Conservation (phyloP, 2,113 vertebrate species). For the Calcarius ornatus region DNA sequence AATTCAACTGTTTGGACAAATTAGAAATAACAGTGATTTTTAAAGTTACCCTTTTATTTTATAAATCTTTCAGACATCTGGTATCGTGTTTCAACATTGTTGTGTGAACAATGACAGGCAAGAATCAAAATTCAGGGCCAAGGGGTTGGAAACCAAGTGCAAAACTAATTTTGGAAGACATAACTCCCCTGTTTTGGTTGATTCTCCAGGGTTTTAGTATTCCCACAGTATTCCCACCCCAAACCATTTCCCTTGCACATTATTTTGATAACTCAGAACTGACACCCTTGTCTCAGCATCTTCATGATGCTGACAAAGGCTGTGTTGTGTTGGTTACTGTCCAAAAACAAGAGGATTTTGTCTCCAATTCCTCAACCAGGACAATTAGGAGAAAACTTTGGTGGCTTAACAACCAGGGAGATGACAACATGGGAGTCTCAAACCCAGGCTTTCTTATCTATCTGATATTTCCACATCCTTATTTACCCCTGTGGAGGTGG, state of each 20-base stretch:
- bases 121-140: background rate
- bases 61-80: background rate
- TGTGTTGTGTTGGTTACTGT: background rate
- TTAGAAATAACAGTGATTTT: background rate
- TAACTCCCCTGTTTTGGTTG: background rate
- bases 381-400: background rate
- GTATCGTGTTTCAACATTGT: background rate
- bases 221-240: background rate
- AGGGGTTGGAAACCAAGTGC: background rate
- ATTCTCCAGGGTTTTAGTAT: background rate
- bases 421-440: background rate
- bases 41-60: background rate
- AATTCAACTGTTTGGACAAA: background rate
- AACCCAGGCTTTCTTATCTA: background rate
- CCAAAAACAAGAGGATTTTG: background rate
- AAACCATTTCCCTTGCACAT: background rate
- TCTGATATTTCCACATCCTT: background rate
- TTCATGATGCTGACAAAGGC: background rate
- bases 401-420: background rate
- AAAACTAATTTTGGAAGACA: background rate
- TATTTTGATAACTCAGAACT: background rate
- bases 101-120: background rate
- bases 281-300: background rate
- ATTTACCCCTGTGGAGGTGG: background rate
- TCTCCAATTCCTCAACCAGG: background rate